A percentile compares a stretch with the other conserved stretches of the same genome.
Conservation (phyloP, 2,113 vertebrate species). For the Meles meles region DNA sequence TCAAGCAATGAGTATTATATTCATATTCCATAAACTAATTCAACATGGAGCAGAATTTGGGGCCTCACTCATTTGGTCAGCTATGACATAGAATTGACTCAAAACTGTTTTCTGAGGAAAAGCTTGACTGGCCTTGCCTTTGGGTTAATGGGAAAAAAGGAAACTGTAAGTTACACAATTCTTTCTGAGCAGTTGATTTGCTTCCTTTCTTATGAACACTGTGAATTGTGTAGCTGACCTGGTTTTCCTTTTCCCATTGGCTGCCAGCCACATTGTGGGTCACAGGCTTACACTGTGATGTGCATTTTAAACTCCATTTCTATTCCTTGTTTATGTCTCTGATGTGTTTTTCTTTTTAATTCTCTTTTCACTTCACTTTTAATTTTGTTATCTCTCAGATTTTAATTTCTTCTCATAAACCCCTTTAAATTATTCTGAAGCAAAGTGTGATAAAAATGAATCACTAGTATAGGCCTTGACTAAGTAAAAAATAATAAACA, state of each 20-base stretch:
- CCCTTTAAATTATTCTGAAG: not conserved
- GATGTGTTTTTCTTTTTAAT: not conserved
- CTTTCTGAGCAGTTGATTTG: not conserved
- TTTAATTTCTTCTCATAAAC: not conserved
- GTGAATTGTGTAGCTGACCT: slow-evolving; percentile 32
- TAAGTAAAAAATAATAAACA: not conserved
- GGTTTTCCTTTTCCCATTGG: slow-evolving; percentile 42
- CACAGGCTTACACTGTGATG: not conserved
- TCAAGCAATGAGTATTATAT: not conserved
- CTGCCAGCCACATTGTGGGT: not conserved
- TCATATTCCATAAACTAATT: not conserved
- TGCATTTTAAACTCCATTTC: not conserved
- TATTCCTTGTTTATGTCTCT: not conserved
- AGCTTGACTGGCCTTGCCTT: not conserved
- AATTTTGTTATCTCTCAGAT: not conserved
- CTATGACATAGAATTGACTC: not conserved
- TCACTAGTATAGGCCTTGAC: not conserved
- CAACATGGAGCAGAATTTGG: not conserved
- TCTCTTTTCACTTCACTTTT: not conserved
- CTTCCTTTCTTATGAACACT: not conserved
- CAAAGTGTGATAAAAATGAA: not conserved
- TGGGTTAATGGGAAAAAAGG: not conserved
- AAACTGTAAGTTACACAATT: slow-evolving; percentile 9
- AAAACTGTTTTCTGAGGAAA: slow-evolving; percentile 12
- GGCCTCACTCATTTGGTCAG: not conserved